These are phyloP conservation scores for Gambusia holbrooki DNA, from an alignment of 2,113 vertebrate species.

Conservation along the genomic window DNA sequence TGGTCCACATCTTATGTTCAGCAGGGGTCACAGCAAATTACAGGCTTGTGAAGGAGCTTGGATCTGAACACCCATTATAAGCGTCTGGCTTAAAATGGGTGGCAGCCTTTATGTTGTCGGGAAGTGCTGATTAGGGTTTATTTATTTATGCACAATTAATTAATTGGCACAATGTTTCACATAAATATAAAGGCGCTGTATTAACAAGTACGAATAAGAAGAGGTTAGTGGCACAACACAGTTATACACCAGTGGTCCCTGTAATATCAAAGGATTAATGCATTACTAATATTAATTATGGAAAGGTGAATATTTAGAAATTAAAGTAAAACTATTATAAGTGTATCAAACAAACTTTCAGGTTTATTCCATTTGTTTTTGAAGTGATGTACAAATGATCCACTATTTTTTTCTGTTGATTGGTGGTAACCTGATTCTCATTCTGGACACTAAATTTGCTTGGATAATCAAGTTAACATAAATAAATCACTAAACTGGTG, in stretches of 20 bases:
- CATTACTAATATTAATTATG: not conserved
- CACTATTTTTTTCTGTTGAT: not conserved
- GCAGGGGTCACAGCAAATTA: constrained; percentile 68
- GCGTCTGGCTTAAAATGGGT: constrained; percentile 48
- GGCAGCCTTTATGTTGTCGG: constrained; percentile 38
- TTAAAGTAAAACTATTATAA: not conserved
- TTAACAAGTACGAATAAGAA: constrained; percentile 20
- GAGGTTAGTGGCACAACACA: not conserved
- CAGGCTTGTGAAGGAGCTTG: constrained; percentile 48
- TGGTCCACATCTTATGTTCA: constrained; percentile 44
- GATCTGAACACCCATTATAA: constrained; percentile 56
- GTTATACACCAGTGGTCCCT: not conserved
- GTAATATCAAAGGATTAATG: not conserved
- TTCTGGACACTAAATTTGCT: not conserved
- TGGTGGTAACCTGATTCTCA: not conserved
- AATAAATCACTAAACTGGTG: not conserved
- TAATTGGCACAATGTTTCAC: constrained; percentile 29
- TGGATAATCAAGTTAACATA: not conserved
- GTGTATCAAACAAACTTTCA: too few species aligned
- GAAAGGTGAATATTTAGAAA: not conserved
- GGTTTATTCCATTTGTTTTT: too few species aligned
- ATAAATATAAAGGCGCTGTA: constrained; percentile 21
- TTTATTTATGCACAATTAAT: constrained; percentile 52
- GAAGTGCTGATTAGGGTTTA: constrained; percentile 54
- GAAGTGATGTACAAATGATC: not conserved